Percentiles rank a stretch among this genome's conserved stretches.
Evolutionary conservation across 2,797 vertebrate genomes (phyloP).

Genomic region (Phoebastria nigripes): DNA sequence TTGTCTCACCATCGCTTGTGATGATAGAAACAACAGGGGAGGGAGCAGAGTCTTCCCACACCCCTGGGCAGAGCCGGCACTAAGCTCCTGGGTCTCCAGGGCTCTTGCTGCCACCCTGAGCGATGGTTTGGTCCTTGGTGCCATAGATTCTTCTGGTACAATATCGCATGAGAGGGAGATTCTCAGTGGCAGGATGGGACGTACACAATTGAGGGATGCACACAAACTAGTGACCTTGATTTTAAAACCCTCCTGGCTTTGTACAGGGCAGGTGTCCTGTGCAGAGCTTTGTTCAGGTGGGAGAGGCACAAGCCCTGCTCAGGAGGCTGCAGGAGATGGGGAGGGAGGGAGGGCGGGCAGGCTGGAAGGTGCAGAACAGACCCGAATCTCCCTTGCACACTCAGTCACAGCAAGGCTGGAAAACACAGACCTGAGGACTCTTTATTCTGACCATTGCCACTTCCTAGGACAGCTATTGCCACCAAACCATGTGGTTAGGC

Average conservation of each 20-base stretch:
- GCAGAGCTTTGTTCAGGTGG: background rate
- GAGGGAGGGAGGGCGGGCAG: accelerated
- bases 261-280: background rate
- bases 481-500: background rate
- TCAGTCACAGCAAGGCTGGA: background rate
- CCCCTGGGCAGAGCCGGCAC: background rate
- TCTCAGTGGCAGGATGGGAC: accelerated
- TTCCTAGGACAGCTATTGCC: background rate
- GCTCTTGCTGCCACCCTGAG: background rate
- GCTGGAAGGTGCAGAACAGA: background rate
- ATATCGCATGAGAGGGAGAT: accelerated
- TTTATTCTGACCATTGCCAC: background rate
- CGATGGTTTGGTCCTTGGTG: accelerated
- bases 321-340: too few relatives aligned
- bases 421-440: background rate
- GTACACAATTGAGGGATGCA: background rate
- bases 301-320: background rate
- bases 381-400: accelerated
- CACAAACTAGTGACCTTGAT: background rate
- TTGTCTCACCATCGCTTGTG: background rate
- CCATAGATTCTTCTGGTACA: background rate
- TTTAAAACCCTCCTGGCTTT: background rate
- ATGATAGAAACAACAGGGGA: accelerated
- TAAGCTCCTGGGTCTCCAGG: background rate
- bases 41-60: background rate